These are phyloP conservation scores for Mantis religiosa DNA, from an alignment of 2,888 invertebrate species.

Conservation along the genomic window DNA sequence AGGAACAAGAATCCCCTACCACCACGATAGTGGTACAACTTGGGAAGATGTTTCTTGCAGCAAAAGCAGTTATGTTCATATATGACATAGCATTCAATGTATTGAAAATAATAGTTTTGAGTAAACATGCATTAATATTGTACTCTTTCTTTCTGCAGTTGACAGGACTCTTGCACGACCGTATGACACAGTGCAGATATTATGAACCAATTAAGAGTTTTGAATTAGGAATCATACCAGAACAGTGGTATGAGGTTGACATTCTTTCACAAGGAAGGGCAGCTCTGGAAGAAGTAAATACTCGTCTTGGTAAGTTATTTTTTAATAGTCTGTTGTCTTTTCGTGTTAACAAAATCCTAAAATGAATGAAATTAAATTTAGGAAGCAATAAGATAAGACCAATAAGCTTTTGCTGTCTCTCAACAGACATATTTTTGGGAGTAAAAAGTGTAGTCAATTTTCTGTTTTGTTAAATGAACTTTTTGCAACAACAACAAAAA, in stretches of 20 bases:
- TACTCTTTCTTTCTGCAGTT: slow-evolving; percentile 39
- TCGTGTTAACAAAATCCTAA: slow-evolving; percentile 23
- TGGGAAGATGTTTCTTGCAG: no score
- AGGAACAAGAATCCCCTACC: no score
- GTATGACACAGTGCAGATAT: slow-evolving; percentile 91
- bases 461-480: no score
- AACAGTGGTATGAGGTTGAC: slow-evolving; percentile 80
- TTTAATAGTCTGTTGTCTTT: not conserved
- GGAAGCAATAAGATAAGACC: no score
- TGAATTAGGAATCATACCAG: slow-evolving; percentile 51
- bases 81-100: no score
- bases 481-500: no score
- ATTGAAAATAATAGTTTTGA: no score
- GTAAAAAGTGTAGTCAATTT: no score
- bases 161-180: slow-evolving; percentile 71
- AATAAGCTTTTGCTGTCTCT: no score
- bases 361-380: not conserved
- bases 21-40: no score
- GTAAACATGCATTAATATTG: not conserved
- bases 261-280: slow-evolving; percentile 68
- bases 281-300: slow-evolving; percentile 79
- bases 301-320: slow-evolving; percentile 57
- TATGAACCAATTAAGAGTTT: slow-evolving; percentile 56
- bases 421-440: no score
- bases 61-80: no score